phyloP scores from a whole-genome alignment of 2,113 vertebrate genomes.

The Chauna torquata region DNA sequence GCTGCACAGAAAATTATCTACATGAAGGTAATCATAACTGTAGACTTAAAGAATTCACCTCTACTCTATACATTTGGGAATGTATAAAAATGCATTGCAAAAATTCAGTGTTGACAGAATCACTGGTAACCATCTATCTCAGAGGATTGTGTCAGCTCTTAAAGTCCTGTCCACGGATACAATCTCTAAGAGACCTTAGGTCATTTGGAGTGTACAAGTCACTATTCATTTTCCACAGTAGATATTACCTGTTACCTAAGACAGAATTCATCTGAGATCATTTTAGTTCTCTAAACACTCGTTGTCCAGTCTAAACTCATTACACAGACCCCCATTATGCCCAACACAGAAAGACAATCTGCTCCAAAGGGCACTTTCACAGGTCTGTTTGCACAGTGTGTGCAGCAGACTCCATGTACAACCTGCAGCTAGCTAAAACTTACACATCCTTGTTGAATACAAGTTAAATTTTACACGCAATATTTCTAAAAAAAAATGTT shows the following conservation, averaged over 20 bases:
- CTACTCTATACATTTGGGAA: neutral
- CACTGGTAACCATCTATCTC: neutral
- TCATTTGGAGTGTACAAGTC: neutral
- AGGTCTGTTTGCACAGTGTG: rapidly evolving
- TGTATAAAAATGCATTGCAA: too few relatives aligned
- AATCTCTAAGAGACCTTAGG: neutral
- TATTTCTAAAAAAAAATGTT: neutral
- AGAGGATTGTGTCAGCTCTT: neutral
- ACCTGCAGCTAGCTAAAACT: neutral
- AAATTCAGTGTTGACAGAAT: neutral
- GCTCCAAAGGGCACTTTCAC: rapidly evolving
- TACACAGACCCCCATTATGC: rapidly evolving
- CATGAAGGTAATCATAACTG: neutral
- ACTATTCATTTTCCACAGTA: neutral
- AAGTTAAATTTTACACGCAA: neutral
- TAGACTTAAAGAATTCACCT: neutral
- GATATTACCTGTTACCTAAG: neutral
- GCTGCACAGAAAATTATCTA: neutral
- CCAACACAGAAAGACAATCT: neutral
- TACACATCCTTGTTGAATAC: neutral
- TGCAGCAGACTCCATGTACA: neutral
- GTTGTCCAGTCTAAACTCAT: neutral
- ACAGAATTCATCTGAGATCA: neutral
- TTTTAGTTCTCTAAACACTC: neutral
- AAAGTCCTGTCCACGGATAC: neutral